Evolutionary conservation across 1,140 invertebrate species (phyloP).

Genomic region (Nylanderia fulva): DNA sequence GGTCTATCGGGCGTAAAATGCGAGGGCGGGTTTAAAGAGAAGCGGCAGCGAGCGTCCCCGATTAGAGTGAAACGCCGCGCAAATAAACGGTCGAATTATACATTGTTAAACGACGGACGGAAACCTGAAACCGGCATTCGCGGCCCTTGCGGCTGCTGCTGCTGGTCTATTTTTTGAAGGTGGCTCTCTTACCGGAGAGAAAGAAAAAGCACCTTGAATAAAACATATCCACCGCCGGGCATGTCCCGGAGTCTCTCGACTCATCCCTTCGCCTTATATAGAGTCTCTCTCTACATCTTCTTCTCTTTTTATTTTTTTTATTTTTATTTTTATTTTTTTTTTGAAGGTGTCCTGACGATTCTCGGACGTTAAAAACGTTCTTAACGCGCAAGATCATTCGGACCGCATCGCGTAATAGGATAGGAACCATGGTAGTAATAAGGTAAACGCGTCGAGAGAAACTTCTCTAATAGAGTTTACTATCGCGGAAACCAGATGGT

Average conservation of each 20-base stretch:
- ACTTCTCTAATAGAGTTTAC: constrained; percentile 32
- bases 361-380: constrained; percentile 16
- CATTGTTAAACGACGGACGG: constrained; percentile 73
- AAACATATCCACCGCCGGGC: constrained; percentile 71
- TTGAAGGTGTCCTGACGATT: background rate
- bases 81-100: constrained; percentile 77
- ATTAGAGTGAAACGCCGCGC: constrained; percentile 52
- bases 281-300: constrained; percentile 18
- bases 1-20: constrained; percentile 54
- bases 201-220: constrained; percentile 71
- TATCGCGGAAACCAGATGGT: background rate
- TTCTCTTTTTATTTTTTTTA: background rate
- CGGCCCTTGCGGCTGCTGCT: background rate
- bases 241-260: constrained; percentile 48
- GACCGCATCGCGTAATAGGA: background rate
- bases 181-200: background rate
- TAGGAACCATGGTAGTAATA: background rate
- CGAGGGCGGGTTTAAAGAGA: constrained; percentile 28
- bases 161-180: constrained; percentile 65
- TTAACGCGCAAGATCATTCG: background rate
- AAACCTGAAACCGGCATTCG: constrained; percentile 18
- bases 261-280: constrained; percentile 4
- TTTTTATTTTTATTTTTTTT: constrained; percentile 49
- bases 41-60: constrained; percentile 41
- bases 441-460: background rate